Base-by-base conservation (phyloP, 2,888 invertebrate species). In the Leucophenga maculata region DNA sequence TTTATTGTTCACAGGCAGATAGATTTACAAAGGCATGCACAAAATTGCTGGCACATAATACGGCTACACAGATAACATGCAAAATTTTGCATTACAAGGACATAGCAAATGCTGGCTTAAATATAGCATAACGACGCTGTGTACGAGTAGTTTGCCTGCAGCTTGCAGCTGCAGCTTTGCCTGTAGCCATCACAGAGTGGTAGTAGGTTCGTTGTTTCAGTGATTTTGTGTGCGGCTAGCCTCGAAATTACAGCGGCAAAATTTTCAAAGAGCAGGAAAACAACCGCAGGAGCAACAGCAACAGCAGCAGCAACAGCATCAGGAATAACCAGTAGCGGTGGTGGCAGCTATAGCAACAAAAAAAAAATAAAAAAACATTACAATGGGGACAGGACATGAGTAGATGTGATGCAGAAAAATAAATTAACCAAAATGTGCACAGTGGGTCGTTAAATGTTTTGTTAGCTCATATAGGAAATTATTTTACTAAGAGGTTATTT, bases 51-150 rank as follows among this genome's bases (percentile, higher is more conserved):
- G 50, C 50, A 50, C 16, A n/a, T 50, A n/a, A 13, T 18, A 50
- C n/a, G 13, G 20, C 20, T 62, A 20, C 60, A 22, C 48, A 44
- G 62, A 64, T 64, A 64, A 64, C 62, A 64, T 64, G 62, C 11
- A 20, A 64, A 64, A 55, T 20, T 46, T 64, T 48, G 18, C 48
- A 48, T 64, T 8, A 16, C 48, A 64, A 48, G 62, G 62, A 64
- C 48, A 64, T 50, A 18, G 50, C 16, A 4, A 11, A 50, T 13
- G 39, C 50, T 50, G 50, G 50, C 50, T 50, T 50, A 16, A 50
- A 50, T 16, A n/a, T 50, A 16, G 50, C 50, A 6, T 50, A 16
- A 50, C 6, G 18, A n/a, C 13, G 50, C 57, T 26, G n/a, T 57
- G 22, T 32, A 32, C 39, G n/a, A n/a, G n/a, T n/a, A n/a, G n/a